A percentile compares a stretch with the other conserved stretches of the same genome.
Evolutionary conservation across 2,113 vertebrate genomes (phyloP).

Genomic region (Apodemus speciosus): DNA sequence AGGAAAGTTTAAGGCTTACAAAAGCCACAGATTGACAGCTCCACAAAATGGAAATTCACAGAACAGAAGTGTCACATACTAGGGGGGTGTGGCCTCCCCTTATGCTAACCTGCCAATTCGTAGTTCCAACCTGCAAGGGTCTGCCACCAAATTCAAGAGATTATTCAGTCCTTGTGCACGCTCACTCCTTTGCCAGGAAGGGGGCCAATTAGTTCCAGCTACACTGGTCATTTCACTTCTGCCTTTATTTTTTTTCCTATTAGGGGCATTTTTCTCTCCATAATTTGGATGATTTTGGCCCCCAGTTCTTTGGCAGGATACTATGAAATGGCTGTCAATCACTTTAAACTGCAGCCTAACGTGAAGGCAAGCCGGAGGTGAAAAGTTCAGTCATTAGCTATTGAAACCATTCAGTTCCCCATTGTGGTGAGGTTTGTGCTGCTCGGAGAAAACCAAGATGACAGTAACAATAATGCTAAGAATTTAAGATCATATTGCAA

Average conservation of each 20-base stretch:
- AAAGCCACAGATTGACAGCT: slow-evolving; percentile 81
- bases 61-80: slow-evolving; percentile 78
- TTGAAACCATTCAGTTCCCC: slow-evolving; percentile 62
- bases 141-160: slow-evolving; percentile 77
- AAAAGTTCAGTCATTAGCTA: slow-evolving; percentile 77
- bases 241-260: slow-evolving; percentile 76
- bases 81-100: slow-evolving; percentile 66
- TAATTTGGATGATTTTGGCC: slow-evolving; percentile 77
- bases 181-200: slow-evolving; percentile 77
- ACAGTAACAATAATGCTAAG: slow-evolving; percentile 45
- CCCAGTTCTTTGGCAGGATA: slow-evolving; percentile 68
- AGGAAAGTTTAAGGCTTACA: slow-evolving; percentile 80
- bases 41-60: slow-evolving; percentile 79
- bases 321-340: slow-evolving; percentile 78
- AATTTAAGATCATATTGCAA: slow-evolving; percentile 55
- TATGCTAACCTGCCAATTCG: slow-evolving; percentile 79
- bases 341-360: slow-evolving; percentile 71
- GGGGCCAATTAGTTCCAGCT: slow-evolving; percentile 81
- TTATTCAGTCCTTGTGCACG: slow-evolving; percentile 73
- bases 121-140: slow-evolving; percentile 77
- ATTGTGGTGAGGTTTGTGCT: slow-evolving; percentile 47
- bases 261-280: slow-evolving; percentile 75
- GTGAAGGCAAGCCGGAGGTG: slow-evolving; percentile 63
- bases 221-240: slow-evolving; percentile 76
- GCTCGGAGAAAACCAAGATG: slow-evolving; percentile 59